phyloP scores from a whole-genome alignment of 1,140 invertebrate genomes.

The Brachionus manjavacas region DNA sequence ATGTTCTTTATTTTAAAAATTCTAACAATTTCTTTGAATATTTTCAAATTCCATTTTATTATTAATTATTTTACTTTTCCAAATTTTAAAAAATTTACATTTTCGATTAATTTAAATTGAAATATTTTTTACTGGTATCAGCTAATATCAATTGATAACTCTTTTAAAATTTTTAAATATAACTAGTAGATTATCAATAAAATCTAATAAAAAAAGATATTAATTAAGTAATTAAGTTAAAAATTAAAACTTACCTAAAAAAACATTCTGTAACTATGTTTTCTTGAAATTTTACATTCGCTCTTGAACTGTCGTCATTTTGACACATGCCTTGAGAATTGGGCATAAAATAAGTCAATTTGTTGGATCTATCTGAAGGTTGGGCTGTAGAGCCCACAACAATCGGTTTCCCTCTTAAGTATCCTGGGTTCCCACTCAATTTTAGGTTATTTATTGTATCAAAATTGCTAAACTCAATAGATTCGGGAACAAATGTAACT shows the following conservation, averaged over 20 bases:
- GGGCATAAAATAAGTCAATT: background rate
- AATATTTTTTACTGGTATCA: too few species aligned
- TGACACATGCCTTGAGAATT: background rate
- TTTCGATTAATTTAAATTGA: too few species aligned
- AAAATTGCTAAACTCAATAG: background rate
- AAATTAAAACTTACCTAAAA: background rate
- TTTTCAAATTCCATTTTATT: too few species aligned
- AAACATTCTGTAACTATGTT: background rate
- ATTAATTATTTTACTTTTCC: too few species aligned
- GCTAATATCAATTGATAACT: too few species aligned
- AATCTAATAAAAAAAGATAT: too few species aligned
- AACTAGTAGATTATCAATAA: too few species aligned
- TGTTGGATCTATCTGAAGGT: background rate
- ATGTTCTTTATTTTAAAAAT: too few species aligned
- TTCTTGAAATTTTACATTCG: background rate
- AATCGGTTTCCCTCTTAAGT: background rate
- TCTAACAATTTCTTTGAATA: too few species aligned
- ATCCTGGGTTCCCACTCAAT: slow-evolving; percentile 11
- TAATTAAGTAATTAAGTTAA: too few species aligned
- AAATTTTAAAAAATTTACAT: too few species aligned
- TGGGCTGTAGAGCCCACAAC: background rate
- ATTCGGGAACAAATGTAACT: background rate
- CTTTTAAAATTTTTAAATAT: too few species aligned
- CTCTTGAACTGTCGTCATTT: background rate
- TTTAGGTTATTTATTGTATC: background rate